A percentile compares a stretch with the other conserved stretches of the same genome.
Evolutionary conservation across 37 sponge, comb jelly and placozoan genomes (phyloP).

Genomic region (Diacarnus erythraeanus): DNA sequence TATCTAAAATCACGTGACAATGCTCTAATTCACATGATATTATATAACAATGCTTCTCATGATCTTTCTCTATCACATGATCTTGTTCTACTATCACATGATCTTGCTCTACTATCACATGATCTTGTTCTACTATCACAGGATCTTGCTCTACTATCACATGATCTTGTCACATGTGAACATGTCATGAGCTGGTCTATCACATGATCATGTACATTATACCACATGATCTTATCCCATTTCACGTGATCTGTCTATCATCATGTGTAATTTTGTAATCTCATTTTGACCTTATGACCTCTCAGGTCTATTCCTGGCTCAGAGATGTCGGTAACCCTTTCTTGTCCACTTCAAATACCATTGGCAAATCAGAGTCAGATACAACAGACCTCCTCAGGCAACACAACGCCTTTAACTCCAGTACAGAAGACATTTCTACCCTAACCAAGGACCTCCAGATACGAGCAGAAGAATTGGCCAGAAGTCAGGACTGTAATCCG

Average conservation of each 20-base stretch:
- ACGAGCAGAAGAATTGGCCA: constrained; percentile 23
- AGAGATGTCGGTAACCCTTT: constrained; percentile 35
- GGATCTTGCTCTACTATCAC: too few species aligned
- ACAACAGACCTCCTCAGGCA: constrained; percentile 20
- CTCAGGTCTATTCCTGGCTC: constrained; percentile 54
- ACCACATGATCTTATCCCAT: too few species aligned
- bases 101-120: too few species aligned
- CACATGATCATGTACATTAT: too few species aligned
- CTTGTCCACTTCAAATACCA: constrained; percentile 23
- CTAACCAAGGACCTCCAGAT: constrained; percentile 25
- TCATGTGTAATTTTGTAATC: too few species aligned
- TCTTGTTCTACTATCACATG: too few species aligned
- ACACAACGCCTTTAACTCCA: constrained; percentile 56
- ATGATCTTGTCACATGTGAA: too few species aligned
- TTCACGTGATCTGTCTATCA: too few species aligned
- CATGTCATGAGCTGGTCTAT: too few species aligned
- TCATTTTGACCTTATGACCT: not conserved
- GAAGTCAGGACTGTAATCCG: constrained; percentile 12
- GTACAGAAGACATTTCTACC: constrained; percentile 25
- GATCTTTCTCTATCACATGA: not conserved
- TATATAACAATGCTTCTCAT: not conserved
- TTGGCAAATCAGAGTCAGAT: constrained; percentile 25
- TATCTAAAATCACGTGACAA: not conserved
- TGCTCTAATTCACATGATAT: not conserved
- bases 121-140: too few species aligned